Evolutionary conservation across 2,888 invertebrate species (phyloP).

Genomic region (Tetranychus piercei): DNA sequence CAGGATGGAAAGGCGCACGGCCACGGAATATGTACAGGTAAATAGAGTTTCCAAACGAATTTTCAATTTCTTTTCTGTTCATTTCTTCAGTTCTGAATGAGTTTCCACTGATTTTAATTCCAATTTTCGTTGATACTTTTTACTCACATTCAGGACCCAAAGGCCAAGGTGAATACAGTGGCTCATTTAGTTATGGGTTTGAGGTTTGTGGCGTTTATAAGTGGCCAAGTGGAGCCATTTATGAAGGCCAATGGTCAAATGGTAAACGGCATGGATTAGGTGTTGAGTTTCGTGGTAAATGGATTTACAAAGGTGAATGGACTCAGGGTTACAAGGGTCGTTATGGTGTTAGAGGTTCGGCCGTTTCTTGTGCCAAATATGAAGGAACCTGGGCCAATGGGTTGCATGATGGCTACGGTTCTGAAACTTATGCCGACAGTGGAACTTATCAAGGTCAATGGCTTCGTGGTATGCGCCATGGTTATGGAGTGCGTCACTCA

Average conservation of each 20-base stretch:
- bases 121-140: too few relatives aligned
- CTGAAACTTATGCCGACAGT: constrained; percentile 96
- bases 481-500: constrained; percentile 92
- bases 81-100: too few relatives aligned
- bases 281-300: constrained; percentile 85
- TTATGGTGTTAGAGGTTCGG: constrained; percentile 88
- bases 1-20: constrained; percentile 99
- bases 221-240: constrained; percentile 91
- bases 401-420: constrained; percentile 96
- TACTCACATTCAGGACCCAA: constrained; percentile 43
- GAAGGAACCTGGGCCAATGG: constrained; percentile 98
- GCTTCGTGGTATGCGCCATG: constrained; percentile 93
- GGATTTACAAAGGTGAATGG: constrained; percentile 97
- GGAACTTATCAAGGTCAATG: constrained; percentile 61
- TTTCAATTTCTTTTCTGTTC: too few relatives aligned
- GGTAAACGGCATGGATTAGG: constrained; percentile 95
- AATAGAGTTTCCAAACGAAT: constrained; percentile 33
- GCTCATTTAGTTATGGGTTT: constrained; percentile 98
- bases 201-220: constrained; percentile 97
- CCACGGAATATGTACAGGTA: constrained; percentile 80
- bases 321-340: constrained; percentile 95
- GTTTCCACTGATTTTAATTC: too few relatives aligned
- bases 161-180: constrained; percentile 95
- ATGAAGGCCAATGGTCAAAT: constrained; percentile 98
- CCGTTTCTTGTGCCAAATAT: constrained; percentile 57